A percentile compares a stretch with the other conserved stretches of the same genome.
Conservation (phyloP, 2,888 invertebrate genomes). For the Tetragonula carbonaria region DNA sequence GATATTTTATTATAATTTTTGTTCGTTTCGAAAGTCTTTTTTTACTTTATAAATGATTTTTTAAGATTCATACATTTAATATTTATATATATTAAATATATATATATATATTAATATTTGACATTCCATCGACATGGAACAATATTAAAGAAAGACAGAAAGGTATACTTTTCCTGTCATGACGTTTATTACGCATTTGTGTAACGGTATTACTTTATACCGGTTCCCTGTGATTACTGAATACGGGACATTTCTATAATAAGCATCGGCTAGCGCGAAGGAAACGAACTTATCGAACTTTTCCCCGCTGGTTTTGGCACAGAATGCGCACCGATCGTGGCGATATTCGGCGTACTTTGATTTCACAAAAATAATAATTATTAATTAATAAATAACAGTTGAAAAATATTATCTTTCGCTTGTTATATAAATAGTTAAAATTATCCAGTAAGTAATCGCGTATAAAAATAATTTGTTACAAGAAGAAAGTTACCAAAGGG, state of each 20-base stretch:
- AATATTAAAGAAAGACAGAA: constrained; percentile 17
- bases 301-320: constrained; percentile 1
- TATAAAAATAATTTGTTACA: not conserved
- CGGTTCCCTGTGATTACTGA: constrained; percentile 51
- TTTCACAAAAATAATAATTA: not conserved
- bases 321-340: not conserved
- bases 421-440: not conserved
- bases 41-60: not conserved
- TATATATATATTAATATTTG: not conserved
- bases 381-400: not conserved
- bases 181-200: constrained; percentile 48
- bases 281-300: constrained; percentile 25
- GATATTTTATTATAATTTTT: not conserved
- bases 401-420: not conserved
- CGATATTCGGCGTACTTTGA: not conserved
- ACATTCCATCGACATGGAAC: not conserved
- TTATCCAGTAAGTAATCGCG: not conserved
- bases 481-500: not conserved
- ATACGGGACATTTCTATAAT: constrained; percentile 52
- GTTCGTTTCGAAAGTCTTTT: too few species aligned
- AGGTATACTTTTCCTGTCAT: constrained; percentile 21
- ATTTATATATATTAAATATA: too few species aligned
- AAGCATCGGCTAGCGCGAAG: constrained; percentile 7
- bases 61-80: too few species aligned
- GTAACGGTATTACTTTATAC: constrained; percentile 60